Base-by-base conservation (phyloP, 1,140 invertebrate genomes). In the Nephila pilipes region DNA sequence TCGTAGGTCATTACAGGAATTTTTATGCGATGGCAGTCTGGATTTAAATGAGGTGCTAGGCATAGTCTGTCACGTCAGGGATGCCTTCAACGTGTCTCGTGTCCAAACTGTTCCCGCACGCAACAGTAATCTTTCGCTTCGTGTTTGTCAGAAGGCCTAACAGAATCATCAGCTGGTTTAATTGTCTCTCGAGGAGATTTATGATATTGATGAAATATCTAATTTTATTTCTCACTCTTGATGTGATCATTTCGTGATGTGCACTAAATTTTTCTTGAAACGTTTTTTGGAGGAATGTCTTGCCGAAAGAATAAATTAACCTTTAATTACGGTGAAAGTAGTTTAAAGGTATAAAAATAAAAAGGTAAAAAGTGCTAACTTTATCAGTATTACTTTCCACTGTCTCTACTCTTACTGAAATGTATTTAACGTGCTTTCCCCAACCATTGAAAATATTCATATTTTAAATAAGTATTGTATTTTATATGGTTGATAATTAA, bases 41-140 rank as follows among this genome's bases (percentile, higher is more conserved):
- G 80, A 81, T 81, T 46, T 81, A 81, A 81, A 81, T 81, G 80
- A 81, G 46, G 80, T 81, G 80, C 36, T 54, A 54, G 46, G 18
- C n/a, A 20, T 54, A 81, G 80, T 54, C 80, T 54, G 80, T 81
- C 80, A 81, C 36, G 80, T 54, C 80, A 81, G 36, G 36, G 20
- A 5, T 10, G 25, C 22, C 36, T 81, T 12, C 80, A 46, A 81
- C 22, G 38, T 55, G 10, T 54, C 36, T 54, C 22, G 38, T 55
- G 80, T 81, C 80, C 20, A 81, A 81, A 81, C 22, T 55, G 25
- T 46, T 46, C 54, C 80, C 20, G 38, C 80, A 81, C 80, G 80
- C 80, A 54, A 81, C 20, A 81, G 14, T n/a, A 81, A 46, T 25
- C 80, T 46, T 54, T n/a, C 22, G 46, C 80, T n/a, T n/a, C 14